These are phyloP conservation scores for Criorhina ranunculi DNA, from an alignment of 2,888 invertebrate genomes.

Conservation along the genomic window DNA sequence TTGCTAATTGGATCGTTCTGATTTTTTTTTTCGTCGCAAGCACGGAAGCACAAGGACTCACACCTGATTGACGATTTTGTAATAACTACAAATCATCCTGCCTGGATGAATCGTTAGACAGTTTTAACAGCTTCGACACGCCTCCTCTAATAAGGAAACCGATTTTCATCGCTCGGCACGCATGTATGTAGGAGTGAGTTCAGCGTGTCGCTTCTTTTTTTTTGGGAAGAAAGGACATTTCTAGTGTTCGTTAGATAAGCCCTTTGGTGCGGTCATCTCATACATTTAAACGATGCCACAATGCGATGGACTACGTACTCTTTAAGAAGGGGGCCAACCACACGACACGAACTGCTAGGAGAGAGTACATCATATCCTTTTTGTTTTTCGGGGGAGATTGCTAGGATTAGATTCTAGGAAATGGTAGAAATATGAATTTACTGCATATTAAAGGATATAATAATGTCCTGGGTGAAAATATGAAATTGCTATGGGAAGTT, in stretches of 20 bases:
- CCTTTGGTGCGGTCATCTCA: slow-evolving; percentile 75
- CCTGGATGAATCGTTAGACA: slow-evolving; percentile 69
- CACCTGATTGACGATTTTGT: slow-evolving; percentile 68
- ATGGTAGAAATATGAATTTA: slow-evolving; percentile 77
- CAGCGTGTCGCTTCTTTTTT: slow-evolving; percentile 3
- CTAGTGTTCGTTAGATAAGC: slow-evolving; percentile 59
- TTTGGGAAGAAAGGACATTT: slow-evolving; percentile 55
- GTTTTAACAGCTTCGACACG: slow-evolving; percentile 75
- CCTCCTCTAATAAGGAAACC: slow-evolving; percentile 71
- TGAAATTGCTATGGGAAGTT: slow-evolving; percentile 77
- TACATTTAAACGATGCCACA: slow-evolving; percentile 77
- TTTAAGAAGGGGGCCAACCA: slow-evolving; percentile 33
- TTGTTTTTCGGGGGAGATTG: slow-evolving; percentile 74
- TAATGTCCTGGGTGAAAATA: slow-evolving; percentile 77
- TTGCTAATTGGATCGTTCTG: slow-evolving; percentile 78
- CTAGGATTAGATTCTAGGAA: slow-evolving; percentile 74
- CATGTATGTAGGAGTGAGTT: slow-evolving; percentile 22
- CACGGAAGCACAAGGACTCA: slow-evolving; percentile 29
- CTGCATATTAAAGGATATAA: slow-evolving; percentile 77
- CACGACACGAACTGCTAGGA: slow-evolving; percentile 20
- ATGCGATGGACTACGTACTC: slow-evolving; percentile 70
- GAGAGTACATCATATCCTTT: slow-evolving; percentile 74
- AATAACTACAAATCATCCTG: slow-evolving; percentile 74
- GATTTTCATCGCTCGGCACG: slow-evolving; percentile 54
- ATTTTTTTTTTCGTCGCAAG: slow-evolving; percentile 30